Conservation (phyloP, 2,797 vertebrate species). For the Anisognathus igniventris region DNA sequence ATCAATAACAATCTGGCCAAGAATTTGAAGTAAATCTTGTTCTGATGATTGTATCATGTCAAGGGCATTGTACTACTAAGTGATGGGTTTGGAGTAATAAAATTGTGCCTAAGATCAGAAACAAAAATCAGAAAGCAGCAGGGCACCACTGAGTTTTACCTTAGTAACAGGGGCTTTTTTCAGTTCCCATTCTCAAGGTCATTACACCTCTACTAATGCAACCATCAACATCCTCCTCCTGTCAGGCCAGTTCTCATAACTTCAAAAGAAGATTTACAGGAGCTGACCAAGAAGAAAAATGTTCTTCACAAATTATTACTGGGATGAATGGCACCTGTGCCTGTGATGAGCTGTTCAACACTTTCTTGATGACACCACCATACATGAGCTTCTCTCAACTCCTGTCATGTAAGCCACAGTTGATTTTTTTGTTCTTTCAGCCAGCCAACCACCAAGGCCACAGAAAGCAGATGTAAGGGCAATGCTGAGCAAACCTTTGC, state of each 20-base stretch:
- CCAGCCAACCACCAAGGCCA: background rate
- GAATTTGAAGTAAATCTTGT: slow-evolving; percentile 10
- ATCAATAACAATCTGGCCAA: background rate
- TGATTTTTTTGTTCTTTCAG: background rate
- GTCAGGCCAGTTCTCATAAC: background rate
- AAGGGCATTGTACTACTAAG: background rate
- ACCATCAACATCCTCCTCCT: background rate
- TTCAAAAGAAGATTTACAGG: background rate
- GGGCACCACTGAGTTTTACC: background rate
- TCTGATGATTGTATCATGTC: background rate
- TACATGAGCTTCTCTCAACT: background rate
- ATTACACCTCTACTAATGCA: background rate
- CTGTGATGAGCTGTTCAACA: background rate
- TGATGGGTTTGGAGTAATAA: background rate
- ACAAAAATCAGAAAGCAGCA: background rate
- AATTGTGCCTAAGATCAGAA: background rate
- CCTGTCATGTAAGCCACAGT: background rate
- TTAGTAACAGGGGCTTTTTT: background rate
- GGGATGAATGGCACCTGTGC: background rate
- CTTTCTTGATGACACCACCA: background rate
- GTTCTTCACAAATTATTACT: background rate
- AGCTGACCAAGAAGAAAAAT: background rate
- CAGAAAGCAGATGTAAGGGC: background rate
- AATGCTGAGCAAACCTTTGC: background rate
- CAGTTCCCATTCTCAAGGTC: background rate